Conservation (phyloP, 2,113 vertebrate genomes). For the Patagioenas fasciata region DNA sequence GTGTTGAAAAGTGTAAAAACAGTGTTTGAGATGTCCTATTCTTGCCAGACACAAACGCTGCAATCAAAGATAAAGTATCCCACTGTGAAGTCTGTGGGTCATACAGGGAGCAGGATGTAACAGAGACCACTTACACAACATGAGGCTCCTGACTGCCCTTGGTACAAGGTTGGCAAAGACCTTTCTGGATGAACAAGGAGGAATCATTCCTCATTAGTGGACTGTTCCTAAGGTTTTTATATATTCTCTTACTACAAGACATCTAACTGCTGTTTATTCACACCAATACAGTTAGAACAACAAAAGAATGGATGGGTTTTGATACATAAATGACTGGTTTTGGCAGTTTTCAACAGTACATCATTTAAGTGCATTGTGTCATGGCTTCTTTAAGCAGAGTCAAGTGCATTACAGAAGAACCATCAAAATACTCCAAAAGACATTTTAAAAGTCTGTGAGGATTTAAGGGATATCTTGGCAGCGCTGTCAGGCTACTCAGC, state of each 20-base stretch:
- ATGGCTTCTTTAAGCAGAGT: neutral
- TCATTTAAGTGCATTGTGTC: neutral
- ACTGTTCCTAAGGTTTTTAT: neutral
- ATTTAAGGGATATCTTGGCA: neutral
- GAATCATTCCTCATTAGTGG: neutral
- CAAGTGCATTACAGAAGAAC: neutral
- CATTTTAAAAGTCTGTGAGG: neutral
- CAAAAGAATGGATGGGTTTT: neutral
- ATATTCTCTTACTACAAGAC: neutral
- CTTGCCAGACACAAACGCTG: slow-evolving; percentile 50
- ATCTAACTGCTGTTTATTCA: neutral
- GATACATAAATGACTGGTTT: neutral
- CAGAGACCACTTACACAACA: slow-evolving; percentile 34
- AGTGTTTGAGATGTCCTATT: slow-evolving; percentile 24
- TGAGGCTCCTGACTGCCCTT: slow-evolving; percentile 20
- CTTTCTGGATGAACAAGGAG: neutral
- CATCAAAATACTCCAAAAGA: neutral
- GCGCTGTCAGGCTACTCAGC: neutral
- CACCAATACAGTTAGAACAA: neutral
- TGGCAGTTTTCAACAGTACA: neutral
- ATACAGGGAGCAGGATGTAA: neutral
- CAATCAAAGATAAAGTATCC: slow-evolving; percentile 21
- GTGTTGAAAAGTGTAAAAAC: slow-evolving; percentile 45
- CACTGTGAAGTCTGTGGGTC: slow-evolving; percentile 23
- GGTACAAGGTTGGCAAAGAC: slow-evolving; percentile 33